Base-by-base conservation (phyloP, 1,140 invertebrate species). In the Drosophila teissieri region DNA sequence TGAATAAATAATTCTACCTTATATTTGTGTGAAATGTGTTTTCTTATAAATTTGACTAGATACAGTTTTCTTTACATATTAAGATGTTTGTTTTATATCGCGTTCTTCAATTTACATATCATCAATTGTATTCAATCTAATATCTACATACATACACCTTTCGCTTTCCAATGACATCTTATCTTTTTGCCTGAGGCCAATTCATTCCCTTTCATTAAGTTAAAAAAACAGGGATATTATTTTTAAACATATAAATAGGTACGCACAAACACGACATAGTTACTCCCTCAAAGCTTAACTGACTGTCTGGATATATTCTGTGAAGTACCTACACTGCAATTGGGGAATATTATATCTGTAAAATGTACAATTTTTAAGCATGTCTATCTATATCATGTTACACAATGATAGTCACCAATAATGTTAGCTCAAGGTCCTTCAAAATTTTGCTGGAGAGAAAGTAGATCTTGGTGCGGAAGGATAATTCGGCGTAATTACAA, bases 1-100 rank as follows among this genome's bases (percentile, higher is more conserved):
- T 11, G 2, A 36, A 17, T 36, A 36, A 19, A 44, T 31, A 19
- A n/a, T 39, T 14, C 7, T 46, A 24, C 22, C 7, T 27, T 17
- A 36, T 55, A 55, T 53, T 46, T 19, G 34, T 24, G 27, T 44
- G 22, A 12, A 36, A 31, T 36, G 22, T 42, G 10, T 48, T 57
- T 45, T 37, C 6, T 56, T 65, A 75, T 52, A 53, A 75, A 75
- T 75, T 75, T 74, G 60, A 75, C 73, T 75, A 75, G 73, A 56
- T 74, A 63, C 46, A 73, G 36, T 72, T 51, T 12, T 12, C 31
- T 49, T 49, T 4, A 63, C 39, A 42, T 39, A 46, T 24, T 24
- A 12, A 14, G 24, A 4, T 24, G 4, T 24, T 4, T 24, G 24
- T 4, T 60, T 56, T n/a, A 1, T 14, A 39, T 62, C 48, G 19